These are phyloP conservation scores for Myiopsitta monachus DNA, from an alignment of 2,113 vertebrate species.

Conservation along the genomic window DNA sequence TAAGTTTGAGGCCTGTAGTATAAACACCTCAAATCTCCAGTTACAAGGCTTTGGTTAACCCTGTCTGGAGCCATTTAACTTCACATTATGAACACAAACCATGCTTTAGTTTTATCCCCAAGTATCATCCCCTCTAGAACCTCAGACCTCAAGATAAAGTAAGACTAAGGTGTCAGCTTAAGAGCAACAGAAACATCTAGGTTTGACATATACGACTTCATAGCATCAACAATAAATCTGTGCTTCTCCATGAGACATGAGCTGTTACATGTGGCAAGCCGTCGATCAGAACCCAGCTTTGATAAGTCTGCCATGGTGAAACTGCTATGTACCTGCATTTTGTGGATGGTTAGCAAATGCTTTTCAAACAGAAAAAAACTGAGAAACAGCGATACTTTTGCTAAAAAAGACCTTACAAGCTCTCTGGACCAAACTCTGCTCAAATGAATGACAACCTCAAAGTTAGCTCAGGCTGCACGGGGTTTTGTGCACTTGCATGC, in stretches of 20 bases:
- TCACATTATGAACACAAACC: not conserved
- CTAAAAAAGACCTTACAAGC: not conserved
- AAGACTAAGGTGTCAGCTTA: not conserved
- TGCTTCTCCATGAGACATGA: not conserved
- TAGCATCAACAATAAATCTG: not conserved
- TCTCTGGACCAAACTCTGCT: not conserved
- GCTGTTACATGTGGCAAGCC: not conserved
- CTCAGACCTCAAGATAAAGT: not conserved
- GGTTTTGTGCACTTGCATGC: not conserved
- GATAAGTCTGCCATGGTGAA: not conserved
- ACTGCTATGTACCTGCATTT: not conserved
- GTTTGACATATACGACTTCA: not conserved
- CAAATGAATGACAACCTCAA: not conserved
- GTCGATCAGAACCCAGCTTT: not conserved
- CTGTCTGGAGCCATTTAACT: not conserved
- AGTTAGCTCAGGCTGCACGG: not conserved
- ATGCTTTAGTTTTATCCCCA: not conserved
- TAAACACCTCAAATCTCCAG: constrained; percentile 6
- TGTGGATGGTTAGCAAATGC: not conserved
- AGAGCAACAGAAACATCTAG: not conserved
- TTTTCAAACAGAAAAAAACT: not conserved
- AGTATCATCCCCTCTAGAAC: not conserved
- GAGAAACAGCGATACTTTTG: not conserved
- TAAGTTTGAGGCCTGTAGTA: not conserved
- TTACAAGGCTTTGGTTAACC: not conserved